These are phyloP conservation scores for Cerastis rubricosa DNA, from an alignment of 2,888 invertebrate genomes.

Conservation along the genomic window DNA sequence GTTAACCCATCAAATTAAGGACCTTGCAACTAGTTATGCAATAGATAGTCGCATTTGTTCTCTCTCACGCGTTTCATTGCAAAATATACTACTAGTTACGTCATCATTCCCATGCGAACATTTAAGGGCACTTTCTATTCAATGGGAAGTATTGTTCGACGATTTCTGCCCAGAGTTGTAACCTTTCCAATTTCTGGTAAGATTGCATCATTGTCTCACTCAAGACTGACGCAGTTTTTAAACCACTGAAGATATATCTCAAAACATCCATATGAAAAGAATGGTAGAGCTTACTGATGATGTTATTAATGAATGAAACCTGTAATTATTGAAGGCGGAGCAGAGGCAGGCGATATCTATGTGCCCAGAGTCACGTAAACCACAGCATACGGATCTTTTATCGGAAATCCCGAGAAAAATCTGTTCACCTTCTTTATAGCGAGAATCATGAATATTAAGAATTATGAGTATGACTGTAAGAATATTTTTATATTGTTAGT, in stretches of 20 bases:
- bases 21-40: slow-evolving; percentile 58
- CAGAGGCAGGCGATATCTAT: slow-evolving; percentile 4
- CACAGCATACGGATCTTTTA: slow-evolving; percentile 14
- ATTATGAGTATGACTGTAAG: neutral
- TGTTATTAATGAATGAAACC: slow-evolving; percentile 14
- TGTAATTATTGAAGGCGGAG: slow-evolving; percentile 20
- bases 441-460: slow-evolving; percentile 33
- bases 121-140: slow-evolving; percentile 34
- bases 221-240: neutral
- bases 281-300: neutral
- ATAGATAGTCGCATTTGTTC: slow-evolving; percentile 33
- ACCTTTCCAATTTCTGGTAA: slow-evolving; percentile 6
- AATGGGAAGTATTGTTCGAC: neutral
- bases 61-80: slow-evolving; percentile 36
- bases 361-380: slow-evolving; percentile 62
- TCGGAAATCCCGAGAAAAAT: slow-evolving; percentile 46
- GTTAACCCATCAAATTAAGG: neutral
- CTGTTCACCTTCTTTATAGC: neutral
- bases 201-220: slow-evolving; percentile 37
- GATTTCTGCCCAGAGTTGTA: neutral
- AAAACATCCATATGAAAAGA: neutral
- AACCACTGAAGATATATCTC: neutral
- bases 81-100: slow-evolving; percentile 49
- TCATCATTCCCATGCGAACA: slow-evolving; percentile 52
- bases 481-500: slow-evolving; percentile 22